Base-by-base conservation (phyloP, 2,113 vertebrate species). In the Lontra canadensis region DNA sequence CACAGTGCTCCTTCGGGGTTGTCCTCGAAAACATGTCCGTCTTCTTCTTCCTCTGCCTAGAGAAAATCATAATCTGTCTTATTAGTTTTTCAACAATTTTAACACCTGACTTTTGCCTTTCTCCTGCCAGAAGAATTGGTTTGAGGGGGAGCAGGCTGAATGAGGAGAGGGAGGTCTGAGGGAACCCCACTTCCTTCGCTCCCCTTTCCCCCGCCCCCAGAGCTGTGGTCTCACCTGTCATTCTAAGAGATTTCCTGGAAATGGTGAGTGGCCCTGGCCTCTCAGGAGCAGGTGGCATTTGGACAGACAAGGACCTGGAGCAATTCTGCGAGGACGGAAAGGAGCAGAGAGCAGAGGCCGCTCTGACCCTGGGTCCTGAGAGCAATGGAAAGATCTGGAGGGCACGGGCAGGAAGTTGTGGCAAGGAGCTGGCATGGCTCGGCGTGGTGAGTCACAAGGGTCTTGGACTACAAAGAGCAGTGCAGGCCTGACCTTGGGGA, bases 1-100 rank as follows among this genome's bases (percentile, higher is more conserved):
- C 31, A 4, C 44, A 3, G 11, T 0, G 13, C 59, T 69, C 23
- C 49, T 49, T 29, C 1, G 5, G 21, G 39, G 23, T 15, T 15
- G 7, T 94, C 80, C 18, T 0, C 42, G 13, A 36, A 2, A 52
- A n/a, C 25, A 7, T 7, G 57, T 23, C 52, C 5, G 0, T 1
- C 34, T 4, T 95, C 78, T 31, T 47, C 86, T 44, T 95, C 52
- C n/a, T 93, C 71, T 20, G 17, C 3, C 96, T 97, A 79, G 59
- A 47, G 42, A 61, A 80, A 73, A 52, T 0, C 76, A 44, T 10
- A 12, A 39, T 0, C 23, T 6, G 42, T 23, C 52, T 42, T 10
- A 31, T 25, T n/a, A 31, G 85, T 52, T 44, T 47, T 73, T 39
- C 55, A 78, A 3, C 49, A 52, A 15, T 52, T 52, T 52, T 52